Evolutionary conservation across 2,113 vertebrate genomes (phyloP).

Genomic region (Orthonyx spaldingii): DNA sequence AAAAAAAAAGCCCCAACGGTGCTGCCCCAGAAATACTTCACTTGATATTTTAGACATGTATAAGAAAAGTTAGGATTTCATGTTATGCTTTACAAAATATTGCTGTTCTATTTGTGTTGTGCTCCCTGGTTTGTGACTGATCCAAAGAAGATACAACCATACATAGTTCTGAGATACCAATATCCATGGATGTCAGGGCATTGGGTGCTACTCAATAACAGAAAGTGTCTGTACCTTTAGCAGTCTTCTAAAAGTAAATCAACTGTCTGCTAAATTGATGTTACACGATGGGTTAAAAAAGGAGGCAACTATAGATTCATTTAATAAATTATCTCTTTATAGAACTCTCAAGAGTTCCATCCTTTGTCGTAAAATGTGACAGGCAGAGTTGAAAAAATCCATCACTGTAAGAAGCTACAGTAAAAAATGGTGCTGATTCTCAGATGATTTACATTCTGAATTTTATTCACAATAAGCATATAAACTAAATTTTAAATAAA

Average conservation of each 20-base stretch:
- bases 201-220: not conserved
- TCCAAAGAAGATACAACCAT: not conserved
- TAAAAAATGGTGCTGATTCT: not conserved
- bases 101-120: not conserved
- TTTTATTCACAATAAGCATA: not conserved
- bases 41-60: not conserved
- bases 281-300: not conserved
- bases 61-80: not conserved
- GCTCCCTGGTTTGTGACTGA: not conserved
- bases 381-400: not conserved
- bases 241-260: not conserved
- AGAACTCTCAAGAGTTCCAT: not conserved
- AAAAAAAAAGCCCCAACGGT: accelerated
- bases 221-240: not conserved
- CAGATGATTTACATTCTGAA: not conserved
- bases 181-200: not conserved
- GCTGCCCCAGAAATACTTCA: not conserved
- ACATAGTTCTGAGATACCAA: not conserved
- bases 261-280: not conserved
- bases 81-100: not conserved
- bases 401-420: not conserved
- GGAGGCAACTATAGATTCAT: not conserved
- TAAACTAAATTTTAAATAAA: not conserved
- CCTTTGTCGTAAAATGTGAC: not conserved
- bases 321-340: not conserved